These are phyloP conservation scores for Agrochola lota DNA, from an alignment of 2,888 invertebrate species.

Conservation along the genomic window DNA sequence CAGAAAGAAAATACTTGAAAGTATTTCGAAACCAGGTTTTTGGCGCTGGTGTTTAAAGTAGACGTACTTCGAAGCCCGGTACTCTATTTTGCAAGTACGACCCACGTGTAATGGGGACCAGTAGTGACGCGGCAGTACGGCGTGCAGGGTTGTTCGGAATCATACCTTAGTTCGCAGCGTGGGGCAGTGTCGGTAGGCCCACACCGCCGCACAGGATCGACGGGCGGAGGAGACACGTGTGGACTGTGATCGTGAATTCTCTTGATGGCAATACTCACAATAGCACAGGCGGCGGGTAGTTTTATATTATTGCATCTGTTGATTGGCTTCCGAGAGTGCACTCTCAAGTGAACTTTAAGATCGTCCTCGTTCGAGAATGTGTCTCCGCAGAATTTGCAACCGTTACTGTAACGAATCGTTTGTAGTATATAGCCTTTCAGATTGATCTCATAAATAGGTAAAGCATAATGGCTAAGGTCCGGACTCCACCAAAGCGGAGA, in stretches of 20 bases:
- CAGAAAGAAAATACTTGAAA: too few relatives aligned
- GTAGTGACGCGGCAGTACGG: too few relatives aligned
- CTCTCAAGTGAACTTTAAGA: constrained; percentile 57
- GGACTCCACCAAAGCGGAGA: too few relatives aligned
- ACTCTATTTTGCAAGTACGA: too few relatives aligned
- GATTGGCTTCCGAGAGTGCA: constrained; percentile 54
- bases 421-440: background rate
- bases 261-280: constrained; percentile 62
- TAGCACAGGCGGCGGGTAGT: constrained; percentile 64
- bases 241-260: background rate
- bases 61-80: too few relatives aligned
- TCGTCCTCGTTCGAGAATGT: constrained; percentile 59
- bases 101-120: too few relatives aligned
- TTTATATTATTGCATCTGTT: constrained; percentile 41
- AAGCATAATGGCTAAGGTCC: background rate
- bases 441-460: background rate
- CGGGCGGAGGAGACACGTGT: background rate
- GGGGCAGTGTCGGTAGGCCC: too few relatives aligned
- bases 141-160: too few relatives aligned
- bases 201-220: background rate
- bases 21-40: too few relatives aligned
- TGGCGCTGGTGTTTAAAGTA: too few relatives aligned
- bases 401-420: constrained; percentile 61
- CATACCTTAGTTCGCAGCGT: too few relatives aligned
- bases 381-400: constrained; percentile 69